Percentiles rank a stretch among this genome's conserved stretches.
Conservation (phyloP, 2,888 invertebrate genomes). For the Heliconius ismenius region DNA sequence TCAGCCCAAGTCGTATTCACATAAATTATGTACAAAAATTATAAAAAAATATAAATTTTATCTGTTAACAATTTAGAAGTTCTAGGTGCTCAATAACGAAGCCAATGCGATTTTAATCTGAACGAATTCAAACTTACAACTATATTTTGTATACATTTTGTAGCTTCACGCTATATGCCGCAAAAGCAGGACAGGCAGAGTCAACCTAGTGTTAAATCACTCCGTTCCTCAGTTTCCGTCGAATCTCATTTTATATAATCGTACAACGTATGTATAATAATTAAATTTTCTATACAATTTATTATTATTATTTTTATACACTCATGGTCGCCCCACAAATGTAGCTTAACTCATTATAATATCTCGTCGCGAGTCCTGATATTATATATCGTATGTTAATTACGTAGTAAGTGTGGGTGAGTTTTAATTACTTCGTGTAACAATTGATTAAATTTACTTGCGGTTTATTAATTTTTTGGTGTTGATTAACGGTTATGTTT, state of each 20-base stretch:
- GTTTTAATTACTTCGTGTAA: constrained; percentile 44
- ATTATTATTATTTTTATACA: background rate
- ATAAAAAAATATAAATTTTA: too few relatives aligned
- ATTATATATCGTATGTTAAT: constrained; percentile 43
- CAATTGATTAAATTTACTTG: constrained; percentile 44
- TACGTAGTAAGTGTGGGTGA: constrained; percentile 40
- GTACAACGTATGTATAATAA: too few relatives aligned
- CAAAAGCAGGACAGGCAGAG: too few relatives aligned
- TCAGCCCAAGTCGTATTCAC: too few relatives aligned
- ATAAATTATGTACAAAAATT: too few relatives aligned
- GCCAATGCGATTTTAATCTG: too few relatives aligned
- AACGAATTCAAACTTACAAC: too few relatives aligned
- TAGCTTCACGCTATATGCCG: too few relatives aligned
- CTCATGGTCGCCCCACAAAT: constrained; percentile 20
- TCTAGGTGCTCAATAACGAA: too few relatives aligned
- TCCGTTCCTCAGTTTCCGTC: background rate
- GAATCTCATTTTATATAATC: background rate
- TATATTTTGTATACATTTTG: too few relatives aligned
- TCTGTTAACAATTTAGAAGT: too few relatives aligned
- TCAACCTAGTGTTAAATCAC: background rate
- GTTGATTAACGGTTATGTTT: constrained; percentile 33
- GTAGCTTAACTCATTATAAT: constrained; percentile 23
- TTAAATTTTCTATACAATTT: background rate
- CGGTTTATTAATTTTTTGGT: constrained; percentile 41
- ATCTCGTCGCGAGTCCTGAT: constrained; percentile 29